These are phyloP conservation scores for Pygmarrhopalites habei DNA, from an alignment of 1,140 invertebrate genomes.

Conservation along the genomic window DNA sequence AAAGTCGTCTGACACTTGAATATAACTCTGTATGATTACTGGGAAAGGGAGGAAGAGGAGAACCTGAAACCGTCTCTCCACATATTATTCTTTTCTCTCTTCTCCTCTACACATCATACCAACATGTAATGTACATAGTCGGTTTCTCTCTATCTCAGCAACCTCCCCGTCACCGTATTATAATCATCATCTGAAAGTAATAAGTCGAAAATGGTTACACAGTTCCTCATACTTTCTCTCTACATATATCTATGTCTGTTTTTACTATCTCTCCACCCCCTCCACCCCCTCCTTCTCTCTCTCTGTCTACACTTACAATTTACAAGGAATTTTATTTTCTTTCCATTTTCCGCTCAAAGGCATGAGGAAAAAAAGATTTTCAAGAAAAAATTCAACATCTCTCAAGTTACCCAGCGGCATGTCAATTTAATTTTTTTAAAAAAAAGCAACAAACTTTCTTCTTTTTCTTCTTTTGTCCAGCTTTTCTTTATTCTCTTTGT, in stretches of 20 bases:
- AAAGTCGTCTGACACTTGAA: constrained; percentile 31
- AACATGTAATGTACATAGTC: background rate
- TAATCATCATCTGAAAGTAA: background rate
- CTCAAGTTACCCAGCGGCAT: background rate
- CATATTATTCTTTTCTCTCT: background rate
- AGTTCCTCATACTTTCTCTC: background rate
- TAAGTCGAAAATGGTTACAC: background rate
- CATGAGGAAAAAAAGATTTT: too few relatives aligned
- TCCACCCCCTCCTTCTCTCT: too few relatives aligned
- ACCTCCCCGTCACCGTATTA: background rate
- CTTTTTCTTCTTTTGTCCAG: too few relatives aligned
- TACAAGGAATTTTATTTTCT: too few relatives aligned
- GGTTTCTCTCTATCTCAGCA: background rate
- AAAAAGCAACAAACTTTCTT: too few relatives aligned
- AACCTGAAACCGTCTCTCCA: background rate
- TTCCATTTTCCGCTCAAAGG: too few relatives aligned
- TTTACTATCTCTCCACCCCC: too few relatives aligned
- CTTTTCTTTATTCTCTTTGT: too few relatives aligned
- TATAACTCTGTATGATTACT: constrained; percentile 8
- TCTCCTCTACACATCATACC: background rate
- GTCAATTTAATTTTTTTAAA: constrained; percentile 9
- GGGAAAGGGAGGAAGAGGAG: too few relatives aligned
- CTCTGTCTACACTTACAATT: too few relatives aligned
- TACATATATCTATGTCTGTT: too few relatives aligned
- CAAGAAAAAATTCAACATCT: background rate